Conservation (phyloP, 2,113 vertebrate genomes). For the Diphyllodes magnificus region DNA sequence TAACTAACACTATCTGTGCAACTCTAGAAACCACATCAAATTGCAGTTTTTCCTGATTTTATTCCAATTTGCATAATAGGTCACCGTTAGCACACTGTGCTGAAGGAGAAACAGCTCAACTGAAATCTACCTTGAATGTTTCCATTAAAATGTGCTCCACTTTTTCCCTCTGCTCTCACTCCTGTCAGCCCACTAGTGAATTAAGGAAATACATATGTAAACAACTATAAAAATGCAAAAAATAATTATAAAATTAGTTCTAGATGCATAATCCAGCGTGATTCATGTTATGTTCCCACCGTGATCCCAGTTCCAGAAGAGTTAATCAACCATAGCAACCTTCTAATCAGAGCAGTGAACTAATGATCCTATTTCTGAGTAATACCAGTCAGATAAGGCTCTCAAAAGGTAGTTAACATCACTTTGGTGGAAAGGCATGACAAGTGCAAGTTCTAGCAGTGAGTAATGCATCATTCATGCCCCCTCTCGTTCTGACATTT, state of each 20-base stretch:
- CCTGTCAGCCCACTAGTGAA: constrained; percentile 6
- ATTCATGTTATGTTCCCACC: constrained; percentile 68
- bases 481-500: constrained; percentile 79
- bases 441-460: constrained; percentile 77
- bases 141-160: constrained; percentile 1
- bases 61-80: constrained; percentile 52
- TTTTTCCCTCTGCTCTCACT: constrained; percentile 4
- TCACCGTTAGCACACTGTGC: constrained; percentile 14
- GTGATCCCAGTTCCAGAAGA: constrained; percentile 75
- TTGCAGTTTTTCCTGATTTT: constrained; percentile 59
- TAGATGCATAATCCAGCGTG: constrained; percentile 61
- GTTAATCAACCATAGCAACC: constrained; percentile 79
- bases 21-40: constrained; percentile 46
- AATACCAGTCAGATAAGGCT: constrained; percentile 82
- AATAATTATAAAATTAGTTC: constrained; percentile 79
- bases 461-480: constrained; percentile 84
- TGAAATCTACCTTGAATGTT: constrained; percentile 22
- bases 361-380: constrained; percentile 81
- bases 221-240: constrained; percentile 66
- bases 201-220: constrained; percentile 68
- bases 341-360: constrained; percentile 80
- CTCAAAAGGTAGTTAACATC: constrained; percentile 85
- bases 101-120: constrained; percentile 37
- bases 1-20: constrained; percentile 17
- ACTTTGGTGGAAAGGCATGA: constrained; percentile 78